A percentile compares a stretch with the other conserved stretches of the same genome.
These are phyloP conservation scores for Nudaria mundana DNA, from an alignment of 2,888 invertebrate genomes.

Conservation along the genomic window DNA sequence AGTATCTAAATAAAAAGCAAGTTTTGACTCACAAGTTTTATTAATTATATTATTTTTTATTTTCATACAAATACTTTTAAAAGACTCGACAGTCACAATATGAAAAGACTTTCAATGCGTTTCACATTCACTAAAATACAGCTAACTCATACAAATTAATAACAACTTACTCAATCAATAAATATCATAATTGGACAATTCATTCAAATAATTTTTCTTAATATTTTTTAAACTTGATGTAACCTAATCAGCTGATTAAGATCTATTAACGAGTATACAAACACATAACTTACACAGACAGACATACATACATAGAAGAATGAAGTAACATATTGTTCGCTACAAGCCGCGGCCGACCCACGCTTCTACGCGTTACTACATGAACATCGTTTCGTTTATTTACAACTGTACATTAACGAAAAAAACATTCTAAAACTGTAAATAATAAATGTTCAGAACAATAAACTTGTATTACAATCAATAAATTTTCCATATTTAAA, in stretches of 20 bases:
- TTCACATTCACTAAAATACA: constrained; percentile 72
- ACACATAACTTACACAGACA: constrained; percentile 12
- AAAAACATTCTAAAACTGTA: constrained; percentile 65
- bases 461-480: constrained; percentile 65
- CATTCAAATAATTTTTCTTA: constrained; percentile 68
- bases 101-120: constrained; percentile 70
- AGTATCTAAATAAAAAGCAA: constrained; percentile 51
- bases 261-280: constrained; percentile 24
- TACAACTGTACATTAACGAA: constrained; percentile 79
- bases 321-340: constrained; percentile 1
- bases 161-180: constrained; percentile 77
- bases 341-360: constrained; percentile 1
- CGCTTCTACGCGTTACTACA: constrained; percentile 52
- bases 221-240: constrained; percentile 42
- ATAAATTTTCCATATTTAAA: constrained; percentile 65
- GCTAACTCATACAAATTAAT: constrained; percentile 68
- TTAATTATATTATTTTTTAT: constrained; percentile 55
- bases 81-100: constrained; percentile 78
- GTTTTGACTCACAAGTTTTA: constrained; percentile 68
- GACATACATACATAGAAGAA: neutral
- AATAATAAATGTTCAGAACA: constrained; percentile 72
- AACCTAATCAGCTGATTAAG: constrained; percentile 41
- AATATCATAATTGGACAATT: constrained; percentile 74
- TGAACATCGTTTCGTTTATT: constrained; percentile 70
- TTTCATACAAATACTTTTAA: constrained; percentile 80